Evolutionary conservation across 2,888 invertebrate genomes (phyloP).

Genomic region (Ochropleura leucogaster): DNA sequence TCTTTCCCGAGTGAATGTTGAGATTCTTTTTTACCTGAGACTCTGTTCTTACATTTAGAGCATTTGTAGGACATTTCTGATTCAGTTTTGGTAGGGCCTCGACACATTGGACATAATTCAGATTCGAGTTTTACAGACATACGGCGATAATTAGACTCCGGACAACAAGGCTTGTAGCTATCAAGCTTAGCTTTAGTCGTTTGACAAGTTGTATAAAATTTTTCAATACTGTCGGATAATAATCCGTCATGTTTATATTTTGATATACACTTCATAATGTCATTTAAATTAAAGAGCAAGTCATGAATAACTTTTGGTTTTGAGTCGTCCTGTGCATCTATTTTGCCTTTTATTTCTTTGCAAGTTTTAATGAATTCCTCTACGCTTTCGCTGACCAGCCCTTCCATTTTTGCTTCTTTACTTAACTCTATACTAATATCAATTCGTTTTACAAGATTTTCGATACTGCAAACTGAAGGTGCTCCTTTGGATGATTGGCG

Average conservation of each 20-base stretch:
- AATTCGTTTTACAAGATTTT: conserved; percentile 63
- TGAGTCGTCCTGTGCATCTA: conserved; percentile 29
- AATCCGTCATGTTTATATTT: conserved; percentile 66
- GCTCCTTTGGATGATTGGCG: conserved; percentile 41
- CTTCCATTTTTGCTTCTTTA: conserved; percentile 66
- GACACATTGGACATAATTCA: not conserved
- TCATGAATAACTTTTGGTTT: conserved; percentile 55
- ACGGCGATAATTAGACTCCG: too few species aligned
- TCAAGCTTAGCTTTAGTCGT: conserved; percentile 65
- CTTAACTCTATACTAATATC: conserved; percentile 68
- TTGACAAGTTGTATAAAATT: conserved; percentile 67
- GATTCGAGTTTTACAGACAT: too few species aligned
- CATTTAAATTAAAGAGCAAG: conserved; percentile 66
- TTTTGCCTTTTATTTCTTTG: conserved; percentile 66
- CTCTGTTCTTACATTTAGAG: not conserved
- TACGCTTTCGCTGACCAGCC: conserved; percentile 66
- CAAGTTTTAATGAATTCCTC: conserved; percentile 72
- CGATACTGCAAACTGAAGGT: conserved; percentile 24
- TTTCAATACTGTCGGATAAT: conserved; percentile 64
- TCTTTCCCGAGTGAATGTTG: too few species aligned
- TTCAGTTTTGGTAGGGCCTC: too few species aligned
- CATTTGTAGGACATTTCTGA: too few species aligned
- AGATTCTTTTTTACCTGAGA: not conserved
- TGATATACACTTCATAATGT: conserved; percentile 65
- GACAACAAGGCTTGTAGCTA: conserved; percentile 15